Conservation (phyloP, 1,140 invertebrate genomes). For the Procambarus clarkii region DNA sequence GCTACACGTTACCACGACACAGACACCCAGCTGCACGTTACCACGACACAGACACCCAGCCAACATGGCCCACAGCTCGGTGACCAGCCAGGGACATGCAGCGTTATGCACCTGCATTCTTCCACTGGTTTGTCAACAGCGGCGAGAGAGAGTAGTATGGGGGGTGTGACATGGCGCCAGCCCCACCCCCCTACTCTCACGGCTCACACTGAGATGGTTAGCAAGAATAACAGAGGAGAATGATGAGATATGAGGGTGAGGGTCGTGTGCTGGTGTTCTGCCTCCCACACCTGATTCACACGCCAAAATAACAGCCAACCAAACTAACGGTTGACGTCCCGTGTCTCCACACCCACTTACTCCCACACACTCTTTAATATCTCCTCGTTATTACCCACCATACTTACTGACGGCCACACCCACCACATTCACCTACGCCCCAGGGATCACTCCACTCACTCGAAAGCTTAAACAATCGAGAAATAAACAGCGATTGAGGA, state of each 20-base stretch:
- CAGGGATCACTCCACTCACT: background rate
- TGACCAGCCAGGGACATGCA: no score
- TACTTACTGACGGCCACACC: background rate
- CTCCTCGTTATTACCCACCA: background rate
- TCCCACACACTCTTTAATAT: background rate
- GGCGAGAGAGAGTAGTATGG: background rate
- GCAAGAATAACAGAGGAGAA: background rate
- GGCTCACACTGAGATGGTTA: background rate
- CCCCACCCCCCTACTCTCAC: background rate
- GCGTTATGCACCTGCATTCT: background rate
- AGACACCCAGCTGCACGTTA: no score
- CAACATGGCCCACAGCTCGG: no score
- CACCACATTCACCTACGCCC: background rate
- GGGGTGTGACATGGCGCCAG: background rate
- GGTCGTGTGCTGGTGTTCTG: background rate
- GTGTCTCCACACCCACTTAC: background rate
- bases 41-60: no score
- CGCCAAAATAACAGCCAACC: conserved; percentile 5
- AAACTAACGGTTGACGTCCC: background rate
- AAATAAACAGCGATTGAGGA: background rate
- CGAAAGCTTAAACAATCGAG: background rate
- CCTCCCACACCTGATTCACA: background rate
- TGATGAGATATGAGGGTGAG: background rate
- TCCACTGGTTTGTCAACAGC: background rate
- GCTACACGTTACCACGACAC: no score